These are phyloP conservation scores for Phoronis australis DNA, from an alignment of 2,888 invertebrate species.

Conservation along the genomic window DNA sequence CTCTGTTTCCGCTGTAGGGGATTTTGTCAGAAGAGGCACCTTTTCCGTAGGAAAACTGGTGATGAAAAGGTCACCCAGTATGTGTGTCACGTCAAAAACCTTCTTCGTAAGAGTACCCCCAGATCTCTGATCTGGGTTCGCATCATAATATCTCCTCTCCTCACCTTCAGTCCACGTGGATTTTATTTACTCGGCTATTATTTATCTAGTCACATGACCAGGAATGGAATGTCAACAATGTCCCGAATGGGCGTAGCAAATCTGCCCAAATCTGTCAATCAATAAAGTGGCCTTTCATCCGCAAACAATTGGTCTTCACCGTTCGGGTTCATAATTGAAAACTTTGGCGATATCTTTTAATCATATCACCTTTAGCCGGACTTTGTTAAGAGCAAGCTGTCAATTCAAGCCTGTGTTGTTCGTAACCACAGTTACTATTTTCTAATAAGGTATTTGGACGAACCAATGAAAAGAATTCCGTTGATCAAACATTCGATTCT, in stretches of 20 bases:
- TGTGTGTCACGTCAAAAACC: no score
- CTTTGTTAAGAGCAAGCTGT: background rate
- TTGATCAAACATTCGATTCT: no score
- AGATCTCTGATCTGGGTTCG: no score
- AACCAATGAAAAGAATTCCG: no score
- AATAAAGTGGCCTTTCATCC: background rate
- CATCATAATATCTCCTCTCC: no score
- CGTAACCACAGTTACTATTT: background rate
- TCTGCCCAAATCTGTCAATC: background rate
- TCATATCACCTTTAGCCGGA: background rate
- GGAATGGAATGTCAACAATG: slow-evolving; percentile 31
- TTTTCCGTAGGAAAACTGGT: no score
- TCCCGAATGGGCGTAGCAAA: background rate
- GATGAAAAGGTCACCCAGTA: no score
- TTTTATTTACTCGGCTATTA: background rate
- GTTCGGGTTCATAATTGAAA: background rate
- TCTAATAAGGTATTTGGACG: background rate
- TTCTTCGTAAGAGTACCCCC: no score
- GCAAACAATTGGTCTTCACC: no score
- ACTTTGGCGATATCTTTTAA: background rate
- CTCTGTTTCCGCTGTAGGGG: no score
- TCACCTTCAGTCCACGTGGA: background rate
- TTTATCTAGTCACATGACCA: slow-evolving; percentile 19
- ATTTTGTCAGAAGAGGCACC: no score
- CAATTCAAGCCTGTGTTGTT: background rate